Evolutionary conservation across 2,888 invertebrate genomes (phyloP), one percentile per base, ranked within the genome.

Genomic region (Drosophila niveifrons): DNA sequence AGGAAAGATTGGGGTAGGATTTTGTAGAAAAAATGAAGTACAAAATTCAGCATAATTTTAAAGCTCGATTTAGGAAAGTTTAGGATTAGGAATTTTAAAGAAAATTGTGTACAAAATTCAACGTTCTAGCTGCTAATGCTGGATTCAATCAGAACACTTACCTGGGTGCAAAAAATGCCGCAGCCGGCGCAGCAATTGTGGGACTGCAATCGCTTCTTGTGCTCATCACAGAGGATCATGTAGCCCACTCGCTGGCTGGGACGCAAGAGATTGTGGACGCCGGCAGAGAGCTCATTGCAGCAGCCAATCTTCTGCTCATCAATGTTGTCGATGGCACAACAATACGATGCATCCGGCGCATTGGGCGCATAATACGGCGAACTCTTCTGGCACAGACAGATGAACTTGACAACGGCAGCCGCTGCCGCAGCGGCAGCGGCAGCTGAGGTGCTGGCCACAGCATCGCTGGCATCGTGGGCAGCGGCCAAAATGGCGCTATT

Each of bases 131-230:
- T 23, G 23, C 23, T n/a, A n/a, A n/a, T n/a, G n/a, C n/a, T n/a
- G n/a, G n/a, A n/a, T n/a, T n/a, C 23, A 23, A 6, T 23, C 23
- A 23, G 23, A 6, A 6, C 23, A 23, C 55, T 78, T 84, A 96
- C 96, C 94, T 97, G 97, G 6, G 97, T 96, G 91, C 98, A 98
- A 92, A 97, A 98, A 56, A 97, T 93, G 6, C 98, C 97, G 92
- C 98, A 98, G 1, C 96, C 95, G 0, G 98, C 96, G 90, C 98
- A 98, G 91, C 97, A 97, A 92, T 97, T 97, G 92, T 98, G 98
- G 39, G 94, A 93, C 11, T 94, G 93, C 67, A 98, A 93, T 66
- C 97, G 94, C 81, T 95, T 94, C 67, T 95, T 94, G 92, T 98
- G 98, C 82, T 95, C 94, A 52, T 94, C 94, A 91, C 98, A 98